Conservation (phyloP, 2,888 invertebrate genomes). For the Dugesia japonica region DNA sequence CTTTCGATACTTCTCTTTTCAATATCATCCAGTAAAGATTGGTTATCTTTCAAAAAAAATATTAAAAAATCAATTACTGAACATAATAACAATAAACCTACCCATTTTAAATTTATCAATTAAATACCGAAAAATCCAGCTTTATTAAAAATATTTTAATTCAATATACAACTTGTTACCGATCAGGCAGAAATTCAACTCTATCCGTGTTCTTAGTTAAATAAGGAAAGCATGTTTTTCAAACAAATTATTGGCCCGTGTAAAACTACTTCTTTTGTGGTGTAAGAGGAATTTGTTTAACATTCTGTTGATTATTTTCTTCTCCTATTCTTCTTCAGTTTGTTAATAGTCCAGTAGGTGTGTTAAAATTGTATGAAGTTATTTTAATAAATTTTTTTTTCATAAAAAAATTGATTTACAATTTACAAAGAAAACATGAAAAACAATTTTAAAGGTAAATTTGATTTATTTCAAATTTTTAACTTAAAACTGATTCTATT, state of each 20-base stretch:
- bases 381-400: too few relatives aligned
- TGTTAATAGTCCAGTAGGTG: neutral
- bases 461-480: too few relatives aligned
- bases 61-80: neutral
- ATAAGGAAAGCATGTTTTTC: slow-evolving; percentile 2
- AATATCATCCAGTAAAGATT: neutral
- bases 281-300: neutral
- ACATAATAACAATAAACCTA: neutral
- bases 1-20: neutral
- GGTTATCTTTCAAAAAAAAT: neutral
- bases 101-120: neutral
- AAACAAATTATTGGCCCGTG: neutral
- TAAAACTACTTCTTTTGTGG: slow-evolving; percentile 10
- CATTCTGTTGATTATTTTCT: neutral
- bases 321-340: neutral
- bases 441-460: too few relatives aligned
- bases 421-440: too few relatives aligned
- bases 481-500: neutral
- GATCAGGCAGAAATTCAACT: neutral
- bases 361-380: neutral
- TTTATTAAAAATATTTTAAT: neutral
- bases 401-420: too few relatives aligned
- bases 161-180: neutral
- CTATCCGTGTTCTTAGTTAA: neutral
- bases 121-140: neutral